Percentiles rank a stretch among this genome's conserved stretches.
Evolutionary conservation across 1,140 invertebrate genomes (phyloP).

Genomic region (Euura lappo): DNA sequence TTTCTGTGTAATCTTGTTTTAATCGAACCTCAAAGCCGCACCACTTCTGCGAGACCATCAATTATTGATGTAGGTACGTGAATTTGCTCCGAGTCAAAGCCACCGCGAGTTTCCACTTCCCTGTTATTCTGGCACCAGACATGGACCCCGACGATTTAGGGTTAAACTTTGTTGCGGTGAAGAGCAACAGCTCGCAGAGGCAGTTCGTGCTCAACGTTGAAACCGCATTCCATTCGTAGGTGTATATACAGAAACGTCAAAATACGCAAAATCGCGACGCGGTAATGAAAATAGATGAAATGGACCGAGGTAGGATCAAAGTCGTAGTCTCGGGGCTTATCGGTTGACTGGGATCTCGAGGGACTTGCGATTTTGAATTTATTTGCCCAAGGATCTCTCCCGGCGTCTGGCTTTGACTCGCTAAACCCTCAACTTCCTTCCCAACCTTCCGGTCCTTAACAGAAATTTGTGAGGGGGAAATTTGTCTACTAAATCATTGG

Average conservation of each 20-base stretch:
- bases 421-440: slow-evolving; percentile 4
- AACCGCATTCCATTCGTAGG: background rate
- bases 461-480: background rate
- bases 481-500: background rate
- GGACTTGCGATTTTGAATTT: background rate
- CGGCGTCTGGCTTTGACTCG: background rate
- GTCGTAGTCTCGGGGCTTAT: background rate
- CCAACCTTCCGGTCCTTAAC: background rate
- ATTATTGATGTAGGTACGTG: background rate
- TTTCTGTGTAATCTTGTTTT: no score
- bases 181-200: slow-evolving; percentile 1
- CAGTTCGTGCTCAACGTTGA: background rate
- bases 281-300: no score
- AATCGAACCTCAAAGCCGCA: no score
- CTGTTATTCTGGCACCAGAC: background rate
- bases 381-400: background rate
- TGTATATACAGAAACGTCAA: no score
- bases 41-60: background rate
- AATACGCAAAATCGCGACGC: no score
- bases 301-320: no score
- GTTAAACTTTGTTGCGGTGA: background rate
- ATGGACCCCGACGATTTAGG: background rate
- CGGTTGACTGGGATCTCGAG: background rate
- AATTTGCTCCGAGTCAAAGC: background rate
- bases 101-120: background rate